A percentile compares a stretch with the other conserved stretches of the same genome.
These are phyloP conservation scores for Phasia obesa DNA, from an alignment of 2,888 invertebrate species.

Conservation along the genomic window DNA sequence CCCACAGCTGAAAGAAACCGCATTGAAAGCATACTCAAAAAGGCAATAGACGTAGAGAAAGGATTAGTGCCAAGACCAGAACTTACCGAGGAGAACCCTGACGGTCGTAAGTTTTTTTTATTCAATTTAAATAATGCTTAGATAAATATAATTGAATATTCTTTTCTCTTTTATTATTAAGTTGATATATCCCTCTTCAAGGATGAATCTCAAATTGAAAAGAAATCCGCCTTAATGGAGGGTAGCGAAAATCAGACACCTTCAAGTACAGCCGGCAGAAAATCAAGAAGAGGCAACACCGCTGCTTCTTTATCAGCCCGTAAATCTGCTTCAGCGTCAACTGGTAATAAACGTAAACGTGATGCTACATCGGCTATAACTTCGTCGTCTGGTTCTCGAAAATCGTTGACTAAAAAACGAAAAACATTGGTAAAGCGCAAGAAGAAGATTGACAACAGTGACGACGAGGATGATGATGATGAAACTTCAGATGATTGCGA, in stretches of 20 bases:
- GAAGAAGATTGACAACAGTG: slow-evolving; percentile 70
- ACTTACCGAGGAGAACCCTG: slow-evolving; percentile 92
- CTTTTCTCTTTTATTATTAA: slow-evolving; percentile 76
- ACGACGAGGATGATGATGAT: slow-evolving; percentile 72
- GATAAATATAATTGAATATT: slow-evolving; percentile 14
- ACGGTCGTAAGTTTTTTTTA: slow-evolving; percentile 88
- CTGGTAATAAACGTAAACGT: slow-evolving; percentile 69
- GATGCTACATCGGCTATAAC: slow-evolving; percentile 42
- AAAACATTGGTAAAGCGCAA: slow-evolving; percentile 73
- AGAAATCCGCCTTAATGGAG: slow-evolving; percentile 70
- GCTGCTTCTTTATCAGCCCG: slow-evolving; percentile 44
- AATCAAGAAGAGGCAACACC: slow-evolving; percentile 68
- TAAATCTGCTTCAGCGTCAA: slow-evolving; percentile 55
- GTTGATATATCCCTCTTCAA: slow-evolving; percentile 93
- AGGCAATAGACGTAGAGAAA: slow-evolving; percentile 91
- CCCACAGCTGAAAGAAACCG: slow-evolving; percentile 89
- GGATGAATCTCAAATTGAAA: slow-evolving; percentile 91
- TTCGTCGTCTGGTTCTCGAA: slow-evolving; percentile 48
- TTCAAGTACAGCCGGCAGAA: slow-evolving; percentile 62
- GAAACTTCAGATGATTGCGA: slow-evolving; percentile 73
- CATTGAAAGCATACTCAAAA: slow-evolving; percentile 91
- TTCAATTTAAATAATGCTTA: no score
- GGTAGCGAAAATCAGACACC: slow-evolving; percentile 54
- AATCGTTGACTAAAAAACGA: slow-evolving; percentile 71
- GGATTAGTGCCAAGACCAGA: slow-evolving; percentile 86